Conservation (phyloP, 2,888 invertebrate species). For the Hyposoter dolosus region DNA sequence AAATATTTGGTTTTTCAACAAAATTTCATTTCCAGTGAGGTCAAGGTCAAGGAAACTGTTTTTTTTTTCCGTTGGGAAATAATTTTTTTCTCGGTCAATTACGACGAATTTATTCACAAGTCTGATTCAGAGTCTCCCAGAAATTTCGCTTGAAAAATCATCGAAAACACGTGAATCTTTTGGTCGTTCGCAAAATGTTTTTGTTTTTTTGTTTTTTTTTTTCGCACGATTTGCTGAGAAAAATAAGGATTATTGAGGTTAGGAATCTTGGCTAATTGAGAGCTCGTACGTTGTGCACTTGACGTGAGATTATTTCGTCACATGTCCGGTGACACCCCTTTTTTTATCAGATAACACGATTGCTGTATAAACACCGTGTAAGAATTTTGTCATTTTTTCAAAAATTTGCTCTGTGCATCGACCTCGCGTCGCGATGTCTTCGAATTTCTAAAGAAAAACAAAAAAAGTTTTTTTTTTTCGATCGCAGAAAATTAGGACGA, state of each 20-base stretch:
- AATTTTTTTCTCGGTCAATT: too few relatives aligned
- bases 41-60: too few relatives aligned
- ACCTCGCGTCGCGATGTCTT: not conserved
- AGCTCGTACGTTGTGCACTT: not conserved
- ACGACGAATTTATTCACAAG: not conserved
- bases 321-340: conserved; percentile 2
- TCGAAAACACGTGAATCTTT: not conserved
- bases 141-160: not conserved
- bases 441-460: not conserved
- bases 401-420: not conserved
- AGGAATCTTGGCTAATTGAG: not conserved
- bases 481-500: too few relatives aligned
- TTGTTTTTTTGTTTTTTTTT: not conserved
- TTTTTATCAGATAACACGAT: conserved; percentile 1
- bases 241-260: conserved; percentile 5
- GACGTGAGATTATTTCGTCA: conserved; percentile 13
- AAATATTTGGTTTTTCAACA: too few relatives aligned
- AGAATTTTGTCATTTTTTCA: not conserved
- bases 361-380: not conserved
- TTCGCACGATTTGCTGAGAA: not conserved
- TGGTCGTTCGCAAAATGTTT: not conserved
- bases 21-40: too few relatives aligned
- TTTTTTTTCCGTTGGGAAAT: too few relatives aligned
- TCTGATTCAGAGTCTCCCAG: not conserved
- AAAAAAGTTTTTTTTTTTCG: too few relatives aligned